Percentiles rank a stretch among this genome's conserved stretches.
These are phyloP conservation scores for Pseudanteris insignis DNA, from an alignment of 2,888 invertebrate species.

Conservation along the genomic window DNA sequence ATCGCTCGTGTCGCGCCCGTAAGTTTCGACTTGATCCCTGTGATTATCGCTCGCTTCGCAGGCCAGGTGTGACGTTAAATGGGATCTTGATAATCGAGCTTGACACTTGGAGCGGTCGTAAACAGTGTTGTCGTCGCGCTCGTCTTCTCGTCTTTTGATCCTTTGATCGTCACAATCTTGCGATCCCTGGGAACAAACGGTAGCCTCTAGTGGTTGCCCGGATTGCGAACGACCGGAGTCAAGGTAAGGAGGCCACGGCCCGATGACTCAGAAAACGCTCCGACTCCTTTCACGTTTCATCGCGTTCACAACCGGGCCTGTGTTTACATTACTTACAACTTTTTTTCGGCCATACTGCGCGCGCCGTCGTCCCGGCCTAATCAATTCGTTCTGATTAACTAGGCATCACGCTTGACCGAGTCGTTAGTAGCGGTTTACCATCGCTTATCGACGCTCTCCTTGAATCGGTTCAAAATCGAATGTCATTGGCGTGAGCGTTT, in stretches of 20 bases:
- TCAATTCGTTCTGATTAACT: no score
- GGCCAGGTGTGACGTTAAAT: slow-evolving; percentile 47
- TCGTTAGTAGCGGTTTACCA: no score
- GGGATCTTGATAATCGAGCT: slow-evolving; percentile 49
- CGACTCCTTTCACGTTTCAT: slow-evolving; percentile 25
- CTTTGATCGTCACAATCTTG: slow-evolving; percentile 54
- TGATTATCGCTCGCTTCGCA: slow-evolving; percentile 47
- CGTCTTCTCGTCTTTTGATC: slow-evolving; percentile 49
- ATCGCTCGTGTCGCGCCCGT: slow-evolving; percentile 47
- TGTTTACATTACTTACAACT: neutral
- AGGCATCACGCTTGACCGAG: no score
- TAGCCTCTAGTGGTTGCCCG: slow-evolving; percentile 46
- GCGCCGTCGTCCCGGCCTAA: no score
- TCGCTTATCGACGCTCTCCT: no score
- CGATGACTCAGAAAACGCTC: slow-evolving; percentile 41
- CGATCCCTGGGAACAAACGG: slow-evolving; percentile 52
- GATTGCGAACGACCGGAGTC: slow-evolving; percentile 52
- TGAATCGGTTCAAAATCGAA: no score
- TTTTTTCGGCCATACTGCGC: no score
- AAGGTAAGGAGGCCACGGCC: slow-evolving; percentile 59
- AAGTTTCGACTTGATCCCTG: slow-evolving; percentile 48
- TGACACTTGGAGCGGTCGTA: slow-evolving; percentile 47
- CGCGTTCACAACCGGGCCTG: neutral
- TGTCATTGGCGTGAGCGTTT: no score
- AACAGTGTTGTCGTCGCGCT: slow-evolving; percentile 48